Conservation (phyloP, 2,113 vertebrate species). For the Cyanoramphus novaezelandiae region DNA sequence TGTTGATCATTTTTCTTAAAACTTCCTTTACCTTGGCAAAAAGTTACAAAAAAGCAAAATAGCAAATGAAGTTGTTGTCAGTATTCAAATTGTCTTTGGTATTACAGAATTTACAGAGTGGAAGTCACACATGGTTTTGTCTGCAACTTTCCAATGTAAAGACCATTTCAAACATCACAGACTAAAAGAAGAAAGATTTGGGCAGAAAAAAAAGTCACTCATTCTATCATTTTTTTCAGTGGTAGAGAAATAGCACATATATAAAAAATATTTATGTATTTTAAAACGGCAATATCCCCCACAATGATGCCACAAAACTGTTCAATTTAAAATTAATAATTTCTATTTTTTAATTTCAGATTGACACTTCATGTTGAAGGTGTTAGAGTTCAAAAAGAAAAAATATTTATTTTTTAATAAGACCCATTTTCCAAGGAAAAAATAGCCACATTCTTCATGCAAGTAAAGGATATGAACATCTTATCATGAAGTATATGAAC, state of each 20-base stretch:
- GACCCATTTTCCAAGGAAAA: background rate
- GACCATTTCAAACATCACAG: background rate
- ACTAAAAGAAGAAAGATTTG: background rate
- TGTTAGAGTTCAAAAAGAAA: background rate
- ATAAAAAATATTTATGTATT: background rate
- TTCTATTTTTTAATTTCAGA: background rate
- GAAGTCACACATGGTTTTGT: background rate
- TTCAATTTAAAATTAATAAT: background rate
- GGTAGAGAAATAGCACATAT: background rate
- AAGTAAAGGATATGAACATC: background rate
- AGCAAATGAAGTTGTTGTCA: background rate
- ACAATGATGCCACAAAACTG: background rate
- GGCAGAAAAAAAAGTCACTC: background rate
- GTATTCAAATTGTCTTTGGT: background rate
- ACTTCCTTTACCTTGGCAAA: background rate
- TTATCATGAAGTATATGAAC: background rate
- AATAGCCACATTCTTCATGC: background rate
- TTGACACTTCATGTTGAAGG: background rate
- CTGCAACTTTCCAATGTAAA: background rate
- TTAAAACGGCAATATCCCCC: background rate
- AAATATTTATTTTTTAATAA: background rate
- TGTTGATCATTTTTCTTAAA: background rate
- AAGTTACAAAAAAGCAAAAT: background rate
- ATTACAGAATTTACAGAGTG: background rate
- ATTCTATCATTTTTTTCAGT: background rate